Evolutionary conservation across 2,888 invertebrate species (phyloP).

Genomic region (Papilio elwesi): DNA sequence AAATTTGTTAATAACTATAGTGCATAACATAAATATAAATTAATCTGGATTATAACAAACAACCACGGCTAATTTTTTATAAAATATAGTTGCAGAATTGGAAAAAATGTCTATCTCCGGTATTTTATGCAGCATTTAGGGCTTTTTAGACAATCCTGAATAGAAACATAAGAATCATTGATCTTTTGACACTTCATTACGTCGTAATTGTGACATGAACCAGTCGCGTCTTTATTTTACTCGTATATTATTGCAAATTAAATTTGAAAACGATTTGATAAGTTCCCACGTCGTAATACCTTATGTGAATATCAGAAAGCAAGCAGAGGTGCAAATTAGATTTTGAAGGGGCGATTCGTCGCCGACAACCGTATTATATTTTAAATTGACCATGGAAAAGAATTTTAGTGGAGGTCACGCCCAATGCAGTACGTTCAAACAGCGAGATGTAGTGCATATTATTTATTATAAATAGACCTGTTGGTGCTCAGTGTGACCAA

Average conservation of each 20-base stretch:
- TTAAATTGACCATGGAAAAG: constrained; percentile 81
- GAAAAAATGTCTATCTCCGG: too few relatives aligned
- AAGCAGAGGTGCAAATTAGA: constrained; percentile 72
- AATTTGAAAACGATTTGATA: constrained; percentile 29
- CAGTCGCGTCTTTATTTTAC: not conserved
- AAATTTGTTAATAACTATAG: too few relatives aligned
- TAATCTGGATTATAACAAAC: too few relatives aligned
- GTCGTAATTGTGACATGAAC: too few relatives aligned
- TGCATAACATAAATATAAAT: too few relatives aligned
- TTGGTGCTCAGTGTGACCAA: too few relatives aligned
- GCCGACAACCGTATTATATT: constrained; percentile 77
- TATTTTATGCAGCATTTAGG: too few relatives aligned
- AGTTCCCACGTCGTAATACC: constrained; percentile 18
- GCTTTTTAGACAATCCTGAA: too few relatives aligned
- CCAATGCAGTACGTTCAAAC: constrained; percentile 42
- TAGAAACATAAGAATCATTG: too few relatives aligned
- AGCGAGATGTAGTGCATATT: constrained; percentile 41
- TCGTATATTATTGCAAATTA: constrained; percentile 8
- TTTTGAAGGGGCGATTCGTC: constrained; percentile 69
- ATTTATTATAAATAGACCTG: not conserved
- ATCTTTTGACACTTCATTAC: too few relatives aligned
- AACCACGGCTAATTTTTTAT: too few relatives aligned
- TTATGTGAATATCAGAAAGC: constrained; percentile 36
- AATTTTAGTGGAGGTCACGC: constrained; percentile 59
- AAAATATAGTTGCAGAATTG: too few relatives aligned